Evolutionary conservation across 2,888 invertebrate genomes (phyloP).

Genomic region (Andrena hattorfiana): DNA sequence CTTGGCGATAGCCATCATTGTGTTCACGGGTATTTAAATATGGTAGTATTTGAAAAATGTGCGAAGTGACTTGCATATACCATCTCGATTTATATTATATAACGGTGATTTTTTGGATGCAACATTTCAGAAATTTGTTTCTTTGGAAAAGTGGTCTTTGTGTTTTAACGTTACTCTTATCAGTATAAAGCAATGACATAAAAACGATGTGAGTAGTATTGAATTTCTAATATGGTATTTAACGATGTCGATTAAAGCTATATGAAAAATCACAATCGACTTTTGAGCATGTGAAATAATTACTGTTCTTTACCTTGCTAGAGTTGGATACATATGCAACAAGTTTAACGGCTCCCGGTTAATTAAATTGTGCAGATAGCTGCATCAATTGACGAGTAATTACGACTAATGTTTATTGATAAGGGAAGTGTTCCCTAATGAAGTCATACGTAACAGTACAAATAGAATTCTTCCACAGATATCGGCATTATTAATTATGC

Average conservation of each 20-base stretch:
- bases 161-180: too few relatives aligned
- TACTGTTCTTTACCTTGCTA: background rate
- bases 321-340: background rate
- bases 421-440: constrained; percentile 15
- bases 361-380: constrained; percentile 1
- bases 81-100: too few relatives aligned
- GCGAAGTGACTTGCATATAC: too few relatives aligned
- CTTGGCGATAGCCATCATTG: background rate
- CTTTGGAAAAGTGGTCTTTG: too few relatives aligned
- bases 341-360: constrained; percentile 3
- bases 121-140: too few relatives aligned
- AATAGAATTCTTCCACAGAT: background rate
- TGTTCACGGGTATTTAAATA: background rate
- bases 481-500: background rate
- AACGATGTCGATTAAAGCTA: background rate
- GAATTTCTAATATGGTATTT: background rate
- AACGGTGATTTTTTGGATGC: too few relatives aligned
- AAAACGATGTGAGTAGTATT: too few relatives aligned
- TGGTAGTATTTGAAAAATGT: background rate
- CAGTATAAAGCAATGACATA: too few relatives aligned
- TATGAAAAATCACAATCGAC: background rate
- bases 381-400: background rate
- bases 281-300: background rate
- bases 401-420: constrained; percentile 17
- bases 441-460: constrained; percentile 20